A percentile compares a stretch with the other conserved stretches of the same genome.
These are phyloP conservation scores for Eumerus sabulonum DNA, from an alignment of 2,888 invertebrate species.

Conservation along the genomic window DNA sequence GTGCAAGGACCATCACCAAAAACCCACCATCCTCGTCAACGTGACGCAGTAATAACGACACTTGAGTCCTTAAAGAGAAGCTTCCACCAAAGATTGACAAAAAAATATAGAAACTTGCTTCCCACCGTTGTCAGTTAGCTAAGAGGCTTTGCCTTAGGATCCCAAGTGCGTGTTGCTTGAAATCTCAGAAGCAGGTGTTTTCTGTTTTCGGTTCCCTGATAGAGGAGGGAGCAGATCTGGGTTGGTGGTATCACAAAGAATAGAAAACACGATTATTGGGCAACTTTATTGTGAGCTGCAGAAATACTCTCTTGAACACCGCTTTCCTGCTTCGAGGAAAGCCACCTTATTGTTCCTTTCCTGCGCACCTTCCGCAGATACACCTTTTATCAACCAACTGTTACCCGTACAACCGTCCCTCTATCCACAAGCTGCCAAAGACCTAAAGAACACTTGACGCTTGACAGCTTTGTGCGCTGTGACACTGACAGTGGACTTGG, in stretches of 20 bases:
- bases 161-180: constrained; percentile 13
- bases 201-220: constrained; percentile 56
- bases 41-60: constrained; percentile 25
- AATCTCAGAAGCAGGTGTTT: constrained; percentile 66
- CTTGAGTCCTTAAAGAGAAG: constrained; percentile 32
- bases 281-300: constrained; percentile 58
- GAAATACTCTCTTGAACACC: constrained; percentile 61
- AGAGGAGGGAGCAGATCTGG: constrained; percentile 25
- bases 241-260: not conserved
- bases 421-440: too few relatives aligned
- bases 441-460: not conserved
- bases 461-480: too few relatives aligned
- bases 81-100: constrained; percentile 28
- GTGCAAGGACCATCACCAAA: constrained; percentile 21
- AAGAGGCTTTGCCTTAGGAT: constrained; percentile 52
- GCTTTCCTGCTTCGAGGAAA: too few relatives aligned
- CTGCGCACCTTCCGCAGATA: too few relatives aligned
- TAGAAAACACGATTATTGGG: constrained; percentile 46
- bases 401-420: too few relatives aligned
- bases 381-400: too few relatives aligned
- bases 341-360: not conserved
- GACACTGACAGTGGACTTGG: too few relatives aligned
- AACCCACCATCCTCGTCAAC: too few relatives aligned
- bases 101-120: not conserved
- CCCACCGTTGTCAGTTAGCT: constrained; percentile 21